Conservation (phyloP, 2,888 invertebrate genomes). For the Amiota minor region DNA sequence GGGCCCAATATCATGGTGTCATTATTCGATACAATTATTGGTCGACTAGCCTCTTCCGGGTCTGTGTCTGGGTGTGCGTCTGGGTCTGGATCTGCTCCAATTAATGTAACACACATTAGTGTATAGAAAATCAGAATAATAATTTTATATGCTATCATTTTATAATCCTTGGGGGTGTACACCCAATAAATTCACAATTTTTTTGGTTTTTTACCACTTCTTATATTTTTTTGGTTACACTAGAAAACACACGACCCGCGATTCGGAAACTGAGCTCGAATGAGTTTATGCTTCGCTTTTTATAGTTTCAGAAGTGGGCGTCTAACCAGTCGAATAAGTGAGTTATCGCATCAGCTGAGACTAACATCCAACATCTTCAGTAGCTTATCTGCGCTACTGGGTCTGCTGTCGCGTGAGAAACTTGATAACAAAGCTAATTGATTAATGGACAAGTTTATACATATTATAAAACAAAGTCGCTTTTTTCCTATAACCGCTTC, state of each 20-base stretch:
- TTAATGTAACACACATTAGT: not conserved
- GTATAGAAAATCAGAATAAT: not conserved
- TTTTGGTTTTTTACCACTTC: constrained; percentile 1
- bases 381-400: too few relatives aligned
- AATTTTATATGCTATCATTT: too few relatives aligned
- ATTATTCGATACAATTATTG: constrained; percentile 73
- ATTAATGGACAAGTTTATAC: too few relatives aligned
- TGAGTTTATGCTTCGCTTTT: not conserved
- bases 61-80: not conserved
- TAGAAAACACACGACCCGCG: not conserved
- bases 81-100: not conserved
- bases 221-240: not conserved
- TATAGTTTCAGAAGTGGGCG: not conserved
- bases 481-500: too few relatives aligned
- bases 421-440: too few relatives aligned
- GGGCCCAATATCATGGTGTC: constrained; percentile 86
- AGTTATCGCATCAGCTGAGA: too few relatives aligned
- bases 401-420: too few relatives aligned
- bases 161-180: constrained; percentile 31
- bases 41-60: not conserved
- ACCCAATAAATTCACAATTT: constrained; percentile 14
- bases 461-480: too few relatives aligned
- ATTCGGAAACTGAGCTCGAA: constrained; percentile 3
- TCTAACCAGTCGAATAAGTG: too few relatives aligned
- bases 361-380: too few relatives aligned